Evolutionary conservation across 2,113 vertebrate genomes (phyloP), one percentile per base, ranked within the genome.

Genomic region (Ammospiza caudacuta): DNA sequence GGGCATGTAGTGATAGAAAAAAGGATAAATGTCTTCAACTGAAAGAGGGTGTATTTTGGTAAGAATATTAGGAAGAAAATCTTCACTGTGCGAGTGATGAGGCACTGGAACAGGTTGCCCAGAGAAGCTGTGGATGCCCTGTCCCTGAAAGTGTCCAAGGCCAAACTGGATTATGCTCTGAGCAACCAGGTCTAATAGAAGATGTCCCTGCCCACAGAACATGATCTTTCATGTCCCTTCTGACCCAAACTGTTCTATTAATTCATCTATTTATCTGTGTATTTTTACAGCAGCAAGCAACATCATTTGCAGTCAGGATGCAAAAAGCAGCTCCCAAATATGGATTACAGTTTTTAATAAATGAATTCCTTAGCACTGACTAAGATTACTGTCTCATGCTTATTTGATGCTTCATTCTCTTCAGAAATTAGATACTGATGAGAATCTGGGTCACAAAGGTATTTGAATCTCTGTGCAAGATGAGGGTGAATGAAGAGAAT

Each of bases 391-490:
- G 68, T 31, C 80, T 93, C 0, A 9, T 89, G 54, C 74, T 93
- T 93, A 96, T 87, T 83, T 89, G 83, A 86, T 78, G 51, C 49
- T 86, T 89, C 43, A 35, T 78, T 85, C 78, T 85, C 39, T 80
- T 67, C 44, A 91, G 67, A 91, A 92, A 95, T 85, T 52, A 78
- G 73, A 63, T 47, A 73, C 5, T 84, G 82, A 87, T 93, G 77
- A 94, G 73, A 95, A 93, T 81, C 68, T 90, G 44, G 55, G 79
- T 62, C 47, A 87, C 70, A 81, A 57, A 90, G 43, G 31, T 70
- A 79, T 89, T 66, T 84, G 83, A 66, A 52, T 59, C 23, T 83
- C 52, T 70, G n/a, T 47, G 49, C 16, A 47, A 75, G 51, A 74
- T 33, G 24, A 81, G 8, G 9, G 62, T 49, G 54, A 78, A 87